Evolutionary conservation across 2,888 invertebrate species (phyloP), one percentile per base, ranked within the genome.

Genomic region (Nebria brevicollis): DNA sequence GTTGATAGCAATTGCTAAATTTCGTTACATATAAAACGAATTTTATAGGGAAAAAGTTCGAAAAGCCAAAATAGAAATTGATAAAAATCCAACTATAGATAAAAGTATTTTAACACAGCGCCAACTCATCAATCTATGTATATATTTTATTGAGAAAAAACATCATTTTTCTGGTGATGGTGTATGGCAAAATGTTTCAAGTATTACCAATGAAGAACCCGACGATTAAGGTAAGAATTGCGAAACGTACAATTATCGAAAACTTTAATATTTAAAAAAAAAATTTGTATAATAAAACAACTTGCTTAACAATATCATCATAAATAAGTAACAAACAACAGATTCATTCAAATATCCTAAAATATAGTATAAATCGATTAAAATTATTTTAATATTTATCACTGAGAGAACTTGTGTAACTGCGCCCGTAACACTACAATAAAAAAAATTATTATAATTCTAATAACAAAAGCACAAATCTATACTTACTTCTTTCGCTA

Each of bases 121-220:
- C 86, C 87, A 15, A 92, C 93, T 83, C 88, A 87, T 96, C 20
- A 93, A 94, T 75, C 88, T 95, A 43, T 91, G 93, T 77, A 86
- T 95, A 72, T 96, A 96, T 86, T 90, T 93, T 80, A 92, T 96
- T 26, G 95, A 96, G 87, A 92, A 91, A 84, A 92, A 93, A 84
- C 92, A 92, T 87, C 93, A 95, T 87, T 96, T 95, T 85, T 93
- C 92, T 13, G 95, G 95, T 0, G 94, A 95, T 86, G 95, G 94
- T 0, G 91, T 95, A 66, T 95, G 94, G 94, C 79, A 76, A 20
- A 77, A 81, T 26, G n/a, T 11, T 4, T 11, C 74, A 6, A 25
- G 0, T 72, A 26, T 26, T 8, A 34, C 11, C 20, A n/a, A 11
- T 8, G 26, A 13, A 75, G 54, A 75, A 64, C 1, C 72, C 64